Base-by-base conservation (phyloP, 2,113 vertebrate genomes). In the Synodontis membranacea region DNA sequence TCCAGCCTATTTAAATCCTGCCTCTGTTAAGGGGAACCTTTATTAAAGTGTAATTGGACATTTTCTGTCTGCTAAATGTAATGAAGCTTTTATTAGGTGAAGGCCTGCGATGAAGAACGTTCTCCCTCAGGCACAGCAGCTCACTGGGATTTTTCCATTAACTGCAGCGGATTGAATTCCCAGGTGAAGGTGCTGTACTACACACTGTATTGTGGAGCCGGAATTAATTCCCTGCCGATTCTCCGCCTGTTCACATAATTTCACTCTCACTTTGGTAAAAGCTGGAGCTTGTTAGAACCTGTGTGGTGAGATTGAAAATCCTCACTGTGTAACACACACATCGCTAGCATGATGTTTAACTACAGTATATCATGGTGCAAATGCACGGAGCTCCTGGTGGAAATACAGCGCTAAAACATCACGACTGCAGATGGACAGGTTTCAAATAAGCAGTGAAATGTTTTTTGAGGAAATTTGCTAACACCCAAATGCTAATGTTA, bases 11-110 rank as follows among this genome's bases (percentile, higher is more conserved):
- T 89, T 48, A 66, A 86, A 74, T 72, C 44, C 15, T 4, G 10
- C 21, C 64, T 75, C 15, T 54, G 37, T 72, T 44, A 86, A 86
- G 2, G 34, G 6, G 42, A 50, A 78, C 46, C 46, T 86, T 64
- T 62, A 74, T 78, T 86, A 84, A 83, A 79, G 46, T 4, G 25
- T 81, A 85, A 78, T 56, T 44, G 54, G 28, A 60, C 56, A 52
- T 84, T 78, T 50, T 84, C 85, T 23, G 46, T 90, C 85, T 88
- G 85, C 34, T 82, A 84, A 70, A 82, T 86, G 10, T 42, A 90
- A 85, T 85, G 62, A 83, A 72, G 60, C 84, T 64, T 88, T 90
- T 81, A 76, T 78, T 82, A 86, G 54, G 85, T 39, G 62, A 78
- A 86, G 62, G 56, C 37, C 31, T n/a, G n/a, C 80, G 86, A 66